Base-by-base conservation (phyloP, 2,113 vertebrate species). In the Capricornis sumatraensis region DNA sequence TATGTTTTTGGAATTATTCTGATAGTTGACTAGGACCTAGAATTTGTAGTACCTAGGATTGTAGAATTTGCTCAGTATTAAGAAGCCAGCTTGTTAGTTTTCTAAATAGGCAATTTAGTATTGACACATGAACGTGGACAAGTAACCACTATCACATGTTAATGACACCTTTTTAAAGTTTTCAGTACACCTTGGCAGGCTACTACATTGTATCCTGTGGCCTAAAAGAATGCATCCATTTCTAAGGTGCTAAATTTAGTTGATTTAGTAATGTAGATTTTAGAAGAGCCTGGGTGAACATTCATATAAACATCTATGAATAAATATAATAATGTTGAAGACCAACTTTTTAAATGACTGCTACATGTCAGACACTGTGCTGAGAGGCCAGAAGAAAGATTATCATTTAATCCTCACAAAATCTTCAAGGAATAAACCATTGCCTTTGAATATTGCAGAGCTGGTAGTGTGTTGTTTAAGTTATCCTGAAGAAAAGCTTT, bases 341-440 rank as follows among this genome's bases (percentile, higher is more conserved):
- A n/a, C 43, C 53, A 67, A 19, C 16, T 71, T 96, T 62, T 84
- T 21, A 79, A 92, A 57, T 89, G 57, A 33, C 60, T 89, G 30
- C 43, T 45, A n/a, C 78, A 8, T 82, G 50, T 57, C 50, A 89
- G 40, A 10, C 40, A 67, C 62, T 78, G 19, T 86, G 40, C 83
- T 84, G 17, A 71, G 50, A 55, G 43, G 52, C 27, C 82, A 84
- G 14, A 47, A 40, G 57, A 83, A 93, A 81, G 52, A 78, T 84
- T 16, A 50, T 91, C 27, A 52, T 91, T 95, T 71, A 93, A 74
- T 74, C 52, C 6, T 90, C 60, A 82, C 58, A 74, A 21, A 62
- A 93, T 62, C 52, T n/a, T 95, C 81, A 93, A 89, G 86, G 36
- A 84, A 78, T 74, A 94, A 95, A 83, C 78, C 36, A 64, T 16